Conservation (phyloP, 2,888 invertebrate species). For the Mesochorus sp. region DNA sequence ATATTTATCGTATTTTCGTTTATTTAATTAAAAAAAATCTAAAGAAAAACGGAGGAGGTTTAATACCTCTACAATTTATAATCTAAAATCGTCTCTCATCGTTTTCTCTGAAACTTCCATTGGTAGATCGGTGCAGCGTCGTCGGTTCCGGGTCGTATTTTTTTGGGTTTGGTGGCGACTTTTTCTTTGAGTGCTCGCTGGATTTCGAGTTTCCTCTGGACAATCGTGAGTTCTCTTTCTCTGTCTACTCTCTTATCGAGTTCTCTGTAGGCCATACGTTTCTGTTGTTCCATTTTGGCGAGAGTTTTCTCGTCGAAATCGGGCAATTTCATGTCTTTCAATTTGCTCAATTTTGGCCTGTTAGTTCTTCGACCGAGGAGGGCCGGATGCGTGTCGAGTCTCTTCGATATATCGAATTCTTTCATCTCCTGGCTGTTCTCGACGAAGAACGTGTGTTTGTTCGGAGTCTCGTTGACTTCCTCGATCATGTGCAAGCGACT, state of each 20-base stretch:
- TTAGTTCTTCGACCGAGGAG: slow-evolving; percentile 88
- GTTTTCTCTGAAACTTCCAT: slow-evolving; percentile 92
- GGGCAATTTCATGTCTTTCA: slow-evolving; percentile 85
- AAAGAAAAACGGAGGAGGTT: background rate
- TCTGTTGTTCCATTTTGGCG: slow-evolving; percentile 84
- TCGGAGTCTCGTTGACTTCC: slow-evolving; percentile 86
- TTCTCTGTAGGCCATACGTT: slow-evolving; percentile 88
- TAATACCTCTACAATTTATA: background rate
- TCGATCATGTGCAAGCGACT: slow-evolving; percentile 92
- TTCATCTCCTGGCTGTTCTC: slow-evolving; percentile 85
- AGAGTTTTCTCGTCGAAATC: slow-evolving; percentile 84
- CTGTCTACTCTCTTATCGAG: slow-evolving; percentile 89
- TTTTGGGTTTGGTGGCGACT: slow-evolving; percentile 86
- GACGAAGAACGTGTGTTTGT: slow-evolving; percentile 92
- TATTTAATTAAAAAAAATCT: background rate
- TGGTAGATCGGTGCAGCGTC: slow-evolving; percentile 89
- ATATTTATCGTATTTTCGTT: too few relatives aligned
- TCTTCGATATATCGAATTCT: slow-evolving; percentile 87
- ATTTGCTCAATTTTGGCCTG: slow-evolving; percentile 85
- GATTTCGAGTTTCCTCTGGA: slow-evolving; percentile 91
- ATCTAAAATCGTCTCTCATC: slow-evolving; percentile 82
- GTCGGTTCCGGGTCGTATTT: slow-evolving; percentile 86
- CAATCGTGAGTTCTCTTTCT: slow-evolving; percentile 88
- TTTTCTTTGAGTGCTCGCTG: slow-evolving; percentile 87
- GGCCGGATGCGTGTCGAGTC: slow-evolving; percentile 89